A percentile compares a stretch with the other conserved stretches of the same genome.
These are phyloP conservation scores for Hydrolagus affinis DNA, from an alignment of 2,113 vertebrate species.

Conservation along the genomic window DNA sequence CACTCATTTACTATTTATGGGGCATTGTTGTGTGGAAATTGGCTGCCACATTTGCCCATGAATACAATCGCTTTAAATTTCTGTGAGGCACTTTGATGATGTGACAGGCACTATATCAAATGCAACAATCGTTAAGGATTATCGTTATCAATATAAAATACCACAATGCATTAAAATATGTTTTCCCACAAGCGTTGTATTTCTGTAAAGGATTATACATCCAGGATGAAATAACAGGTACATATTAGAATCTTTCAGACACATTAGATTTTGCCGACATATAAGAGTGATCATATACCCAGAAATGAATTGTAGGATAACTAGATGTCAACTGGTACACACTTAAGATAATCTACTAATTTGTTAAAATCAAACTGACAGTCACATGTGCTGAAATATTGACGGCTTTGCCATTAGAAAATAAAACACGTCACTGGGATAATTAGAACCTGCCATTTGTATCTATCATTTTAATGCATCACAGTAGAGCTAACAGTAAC, in stretches of 20 bases:
- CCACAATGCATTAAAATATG: no score
- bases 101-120: no score
- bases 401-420: slow-evolving; percentile 56
- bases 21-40: no score
- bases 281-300: slow-evolving; percentile 47
- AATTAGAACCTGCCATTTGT: slow-evolving; percentile 60
- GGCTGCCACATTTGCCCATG: no score
- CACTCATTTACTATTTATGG: no score
- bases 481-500: slow-evolving; percentile 41
- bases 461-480: slow-evolving; percentile 52
- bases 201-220: no score
- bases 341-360: slow-evolving; percentile 51
- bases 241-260: background rate
- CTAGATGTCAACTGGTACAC: slow-evolving; percentile 53
- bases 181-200: no score
- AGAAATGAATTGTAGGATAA: slow-evolving; percentile 52
- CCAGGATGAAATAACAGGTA: no score
- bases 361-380: slow-evolving; percentile 47
- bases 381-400: slow-evolving; percentile 59
- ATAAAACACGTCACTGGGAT: slow-evolving; percentile 54
- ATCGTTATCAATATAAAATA: no score
- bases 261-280: slow-evolving; percentile 1
- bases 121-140: no score
- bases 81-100: no score
- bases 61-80: no score